These are phyloP conservation scores for Chaetogeoica ovagalla DNA, from an alignment of 2,888 invertebrate species.

Conservation along the genomic window DNA sequence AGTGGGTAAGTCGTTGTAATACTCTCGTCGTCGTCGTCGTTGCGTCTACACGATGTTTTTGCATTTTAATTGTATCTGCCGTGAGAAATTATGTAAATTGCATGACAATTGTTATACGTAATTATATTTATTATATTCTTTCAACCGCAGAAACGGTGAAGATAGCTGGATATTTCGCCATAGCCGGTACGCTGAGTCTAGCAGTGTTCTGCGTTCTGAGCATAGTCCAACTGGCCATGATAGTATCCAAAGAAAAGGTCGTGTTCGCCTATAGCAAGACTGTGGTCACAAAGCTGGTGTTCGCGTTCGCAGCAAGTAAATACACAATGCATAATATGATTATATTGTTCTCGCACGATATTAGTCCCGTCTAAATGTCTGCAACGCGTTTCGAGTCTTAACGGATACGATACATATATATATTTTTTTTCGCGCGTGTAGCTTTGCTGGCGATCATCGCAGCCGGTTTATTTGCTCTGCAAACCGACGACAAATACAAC, in stretches of 20 bases:
- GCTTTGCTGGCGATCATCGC: conserved; percentile 79
- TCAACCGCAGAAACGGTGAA: conserved; percentile 72
- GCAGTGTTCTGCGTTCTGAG: conserved; percentile 79
- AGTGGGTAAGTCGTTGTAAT: conserved; percentile 69
- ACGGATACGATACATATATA: no score
- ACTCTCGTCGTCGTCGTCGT: not conserved
- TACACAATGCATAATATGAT: not conserved
- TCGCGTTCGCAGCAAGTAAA: conserved; percentile 77
- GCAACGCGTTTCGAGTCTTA: no score
- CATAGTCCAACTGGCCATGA: conserved; percentile 83
- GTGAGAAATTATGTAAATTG: not conserved
- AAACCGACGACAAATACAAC: conserved; percentile 76
- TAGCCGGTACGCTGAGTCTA: conserved; percentile 72
- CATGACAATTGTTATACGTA: not conserved
- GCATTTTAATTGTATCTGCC: not conserved
- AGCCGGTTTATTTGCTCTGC: conserved; percentile 80
- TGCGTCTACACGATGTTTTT: not conserved
- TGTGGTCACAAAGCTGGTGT: conserved; percentile 76
- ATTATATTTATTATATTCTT: conserved; percentile 56
- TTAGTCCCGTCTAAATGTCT: no score
- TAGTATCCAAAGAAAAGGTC: conserved; percentile 80
- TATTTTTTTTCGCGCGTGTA: conserved; percentile 61
- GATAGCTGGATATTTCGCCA: conserved; percentile 78
- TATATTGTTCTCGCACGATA: not conserved
- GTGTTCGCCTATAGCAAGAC: conserved; percentile 76